Base-by-base conservation (phyloP, 2,113 vertebrate species). In the Romanogobio albipinnatus region DNA sequence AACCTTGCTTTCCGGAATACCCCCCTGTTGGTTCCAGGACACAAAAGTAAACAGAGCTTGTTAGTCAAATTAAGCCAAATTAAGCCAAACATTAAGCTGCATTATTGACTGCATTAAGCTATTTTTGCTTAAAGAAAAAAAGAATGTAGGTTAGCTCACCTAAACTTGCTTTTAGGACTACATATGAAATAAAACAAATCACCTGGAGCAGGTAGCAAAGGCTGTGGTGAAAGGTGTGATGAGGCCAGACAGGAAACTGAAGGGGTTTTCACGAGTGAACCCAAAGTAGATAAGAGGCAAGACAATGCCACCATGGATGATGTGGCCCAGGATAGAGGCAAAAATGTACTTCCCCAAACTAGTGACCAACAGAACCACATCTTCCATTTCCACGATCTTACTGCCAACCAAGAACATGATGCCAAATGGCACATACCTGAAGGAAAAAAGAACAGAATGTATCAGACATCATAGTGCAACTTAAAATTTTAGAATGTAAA, bases 331-430 rank as follows among this genome's bases (percentile, higher is more conserved):
- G 88, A 99, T 97, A 0, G 97, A 98, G 4, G 98, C 97, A 0
- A 99, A 95, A 85, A 99, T 99, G 74, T 99, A 99, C 91, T 99
- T 99, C 84, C 98, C 98, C 81, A 99, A 92, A 85, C 97, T 98
- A 76, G 97, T 96, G 91, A 99, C 97, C 86, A 99, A 90, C 75
- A 95, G 89, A 26, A 97, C 62, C 56, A 99, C 94, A 88, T 99
- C 95, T 87, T 97, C 97, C 97, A 99, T 99, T 91, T 99, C 98
- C 71, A 99, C 96, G 62, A 99, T 99, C 95, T 99, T 99, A 93
- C 98, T 99, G 88, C 97, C 98, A 80, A 99, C 96, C 82, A 99
- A 96, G 93, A 99, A 99, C 94, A 95, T 97, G 90, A 99, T 98
- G 87, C 98, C 98, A 78, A 99, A 92, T 5, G 98, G 98, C 10